Evolutionary conservation across 2,797 vertebrate species (phyloP).

Genomic region (Delichon dasypus): DNA sequence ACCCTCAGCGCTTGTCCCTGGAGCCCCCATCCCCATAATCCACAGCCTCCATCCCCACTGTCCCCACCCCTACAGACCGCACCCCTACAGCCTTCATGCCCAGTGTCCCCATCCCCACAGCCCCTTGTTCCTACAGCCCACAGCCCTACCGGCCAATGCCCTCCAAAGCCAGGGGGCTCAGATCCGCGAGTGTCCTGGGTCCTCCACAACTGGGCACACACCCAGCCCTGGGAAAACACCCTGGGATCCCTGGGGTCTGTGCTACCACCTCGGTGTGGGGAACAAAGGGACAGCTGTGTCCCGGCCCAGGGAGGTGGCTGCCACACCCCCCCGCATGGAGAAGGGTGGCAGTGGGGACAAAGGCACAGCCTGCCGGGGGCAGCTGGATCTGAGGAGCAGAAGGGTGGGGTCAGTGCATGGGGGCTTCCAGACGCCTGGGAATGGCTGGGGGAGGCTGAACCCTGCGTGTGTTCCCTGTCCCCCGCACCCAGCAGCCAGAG

Average conservation of each 20-base stretch:
- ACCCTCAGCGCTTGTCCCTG: no score
- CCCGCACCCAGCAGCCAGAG: neutral
- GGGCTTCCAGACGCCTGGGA: neutral
- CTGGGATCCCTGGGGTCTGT: no score
- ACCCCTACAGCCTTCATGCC: no score
- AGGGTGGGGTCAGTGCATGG: neutral
- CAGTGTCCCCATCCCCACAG: no score
- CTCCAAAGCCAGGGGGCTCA: neutral
- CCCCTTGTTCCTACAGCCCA: neutral
- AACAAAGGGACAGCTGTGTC: neutral
- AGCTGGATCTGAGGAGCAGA: neutral
- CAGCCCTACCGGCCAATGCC: neutral
- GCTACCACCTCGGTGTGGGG: no score
- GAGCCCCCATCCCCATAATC: neutral
- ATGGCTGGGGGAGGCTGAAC: no score
- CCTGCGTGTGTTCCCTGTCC: neutral
- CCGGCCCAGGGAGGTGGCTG: neutral
- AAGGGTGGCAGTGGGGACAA: neutral
- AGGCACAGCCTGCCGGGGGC: neutral
- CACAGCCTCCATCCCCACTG: neutral
- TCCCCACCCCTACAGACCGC: neutral
- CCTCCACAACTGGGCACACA: no score
- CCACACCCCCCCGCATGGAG: neutral
- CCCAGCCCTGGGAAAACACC: no score
- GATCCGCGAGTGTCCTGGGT: no score